Evolutionary conservation across 92 coral and sea anemone genomes (phyloP), one percentile per base, ranked within the genome.

Genomic region (Siderastrea siderea): DNA sequence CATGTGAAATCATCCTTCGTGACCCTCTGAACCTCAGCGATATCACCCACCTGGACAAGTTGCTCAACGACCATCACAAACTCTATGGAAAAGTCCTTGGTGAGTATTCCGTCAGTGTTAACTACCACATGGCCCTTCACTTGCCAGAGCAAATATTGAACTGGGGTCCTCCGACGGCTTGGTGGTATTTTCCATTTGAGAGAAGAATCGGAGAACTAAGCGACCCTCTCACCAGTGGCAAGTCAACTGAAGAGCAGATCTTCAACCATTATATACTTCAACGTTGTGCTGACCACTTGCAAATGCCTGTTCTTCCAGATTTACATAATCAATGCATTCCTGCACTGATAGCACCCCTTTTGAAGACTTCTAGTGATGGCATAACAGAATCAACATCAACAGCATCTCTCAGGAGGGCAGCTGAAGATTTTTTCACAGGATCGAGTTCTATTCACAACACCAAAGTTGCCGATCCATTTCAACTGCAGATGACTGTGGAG

Each of bases 171-270:
- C 82, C 80, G 14, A 68, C 83, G 13, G 88, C 79, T 14, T 68
- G 69, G 59, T 89, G 92, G 88, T 89, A 89, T 60, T 89, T 89
- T 51, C 88, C 89, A 10, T 89, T 77, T 46, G 93, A 89, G n/a
- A 73, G 89, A 14, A 44, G 62, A 14, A 89, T 83, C 62, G 89
- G 93, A 2, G 78, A 60, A 54, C 74, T 89, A 48, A 74, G 53
- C 77, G 68, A 74, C 47, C 68, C 60, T 15, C 89, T 76, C 59
- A 64, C 77, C 13, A 77, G 85, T 89, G 92, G 92, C 15, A 89
- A 74, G 71, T 67, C 65, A 47, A 70, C 77, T 3, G 92, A 89
- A 58, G 83, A 89, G 61, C 79, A 89, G 68, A 82, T 83, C 43
- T 65, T 85, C 50, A 77, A 78, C 50, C 84, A 65, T 50, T 84